phyloP scores from a whole-genome alignment of 2,888 invertebrate genomes.

The Odiellus spinosus region DNA sequence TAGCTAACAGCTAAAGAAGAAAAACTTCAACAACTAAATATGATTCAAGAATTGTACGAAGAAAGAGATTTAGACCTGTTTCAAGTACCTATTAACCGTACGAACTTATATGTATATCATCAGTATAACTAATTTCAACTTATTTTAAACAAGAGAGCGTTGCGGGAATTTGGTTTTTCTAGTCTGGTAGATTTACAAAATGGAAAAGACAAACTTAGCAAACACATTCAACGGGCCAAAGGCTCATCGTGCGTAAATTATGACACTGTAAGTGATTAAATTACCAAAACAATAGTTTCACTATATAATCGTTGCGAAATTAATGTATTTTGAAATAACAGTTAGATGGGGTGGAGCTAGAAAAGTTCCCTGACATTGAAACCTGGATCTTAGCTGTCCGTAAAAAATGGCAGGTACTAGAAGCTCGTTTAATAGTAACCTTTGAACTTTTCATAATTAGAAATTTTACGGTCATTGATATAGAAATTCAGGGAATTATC shows the following conservation, averaged over 20 bases:
- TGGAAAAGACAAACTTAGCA: conserved; percentile 5
- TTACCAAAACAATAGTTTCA: too few species aligned
- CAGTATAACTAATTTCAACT: not conserved
- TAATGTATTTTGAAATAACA: too few species aligned
- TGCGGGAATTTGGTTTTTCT: conserved; percentile 21
- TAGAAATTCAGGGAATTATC: not conserved
- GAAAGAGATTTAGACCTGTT: conserved; percentile 54
- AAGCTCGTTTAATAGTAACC: not conserved
- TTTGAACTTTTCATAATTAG: not conserved
- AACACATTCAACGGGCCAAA: conserved; percentile 3
- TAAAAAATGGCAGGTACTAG: conserved; percentile 36
- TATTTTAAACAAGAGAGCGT: not conserved
- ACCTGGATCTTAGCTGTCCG: conserved; percentile 41
- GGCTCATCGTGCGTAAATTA: too few species aligned
- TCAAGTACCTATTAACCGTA: conserved; percentile 26
- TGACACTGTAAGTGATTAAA: too few species aligned
- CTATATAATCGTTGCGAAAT: too few species aligned
- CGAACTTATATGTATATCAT: not conserved
- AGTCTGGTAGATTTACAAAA: conserved; percentile 3
- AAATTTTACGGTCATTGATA: too few species aligned
- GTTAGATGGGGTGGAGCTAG: conserved; percentile 11
- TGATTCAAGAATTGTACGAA: conserved; percentile 58
- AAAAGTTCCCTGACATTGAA: conserved; percentile 26
- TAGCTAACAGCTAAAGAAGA: conserved; percentile 73
- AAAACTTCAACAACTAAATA: conserved; percentile 55